Evolutionary conservation across 2,797 vertebrate species (phyloP), one percentile per base, ranked within the genome.

Genomic region (Pelobates cultripes): DNA sequence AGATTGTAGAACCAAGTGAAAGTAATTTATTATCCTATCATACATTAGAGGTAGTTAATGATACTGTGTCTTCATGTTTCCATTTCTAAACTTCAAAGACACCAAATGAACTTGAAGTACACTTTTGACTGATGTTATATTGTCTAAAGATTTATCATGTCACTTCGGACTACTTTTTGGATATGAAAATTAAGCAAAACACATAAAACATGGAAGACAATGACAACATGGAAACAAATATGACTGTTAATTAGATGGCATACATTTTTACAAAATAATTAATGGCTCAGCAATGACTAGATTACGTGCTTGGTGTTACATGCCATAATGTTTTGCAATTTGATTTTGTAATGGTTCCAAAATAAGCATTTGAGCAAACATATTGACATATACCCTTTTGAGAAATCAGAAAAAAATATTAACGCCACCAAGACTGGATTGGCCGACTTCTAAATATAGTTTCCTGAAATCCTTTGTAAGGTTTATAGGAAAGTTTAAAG

Each of bases 71-170:
- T 28, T 40, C 61, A 64, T n/a, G 17, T 57, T 3, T 14, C 17
- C 61, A 28, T 64, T 40, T 40, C n/a, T 64, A 28, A 61, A 61
- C 15, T 55, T 57, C 28, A 42, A 28, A 40, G 10, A 51, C 47
- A 51, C 47, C 47, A 2, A 51, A 14, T 1, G 72, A 74, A 74
- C 28, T 14, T 4, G 41, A 15, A 40, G 72, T n/a, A 42, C 41
- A 13, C 28, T 15, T 14, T 3, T 15, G 72, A 61, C 41, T 74
- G 28, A 74, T 60, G 10, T 10, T 41, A 12, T 57, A 12, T 57
- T 15, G 71, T 42, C 7, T 41, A 17, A 70, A 74, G 55, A 74
- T 60, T 74, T 74, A 61, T 74, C 4, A 44, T 70, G 66, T 13
- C 5, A 7, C 42, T 2, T 70, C 68, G 2, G 42, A 68, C 41